These are phyloP conservation scores for Catostylus mosaicus DNA, from an alignment of 30 jellyfish, hydroid and myxozoan species.

Conservation along the genomic window DNA sequence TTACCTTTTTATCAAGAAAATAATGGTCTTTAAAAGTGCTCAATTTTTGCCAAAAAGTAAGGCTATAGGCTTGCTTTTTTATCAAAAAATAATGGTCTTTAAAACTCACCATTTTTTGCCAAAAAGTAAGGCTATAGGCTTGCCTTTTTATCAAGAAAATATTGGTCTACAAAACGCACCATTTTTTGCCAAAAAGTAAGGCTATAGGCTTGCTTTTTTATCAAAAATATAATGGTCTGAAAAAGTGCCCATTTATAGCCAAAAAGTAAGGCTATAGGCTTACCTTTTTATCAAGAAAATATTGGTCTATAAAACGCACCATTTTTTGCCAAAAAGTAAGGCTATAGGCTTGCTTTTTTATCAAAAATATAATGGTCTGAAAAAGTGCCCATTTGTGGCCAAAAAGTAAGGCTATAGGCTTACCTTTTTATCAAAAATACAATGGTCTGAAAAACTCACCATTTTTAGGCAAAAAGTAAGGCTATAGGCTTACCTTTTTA, in stretches of 20 bases:
- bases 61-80: background rate
- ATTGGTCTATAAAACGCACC: too few relatives aligned
- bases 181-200: background rate
- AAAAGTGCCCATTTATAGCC: background rate
- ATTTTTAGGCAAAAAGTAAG: too few relatives aligned
- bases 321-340: too few relatives aligned
- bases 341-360: too few relatives aligned
- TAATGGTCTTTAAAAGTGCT: background rate
- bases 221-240: background rate
- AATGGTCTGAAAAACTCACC: background rate
- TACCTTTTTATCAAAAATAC: background rate
- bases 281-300: too few relatives aligned
- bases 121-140: background rate
- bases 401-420: too few relatives aligned
- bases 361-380: too few relatives aligned
- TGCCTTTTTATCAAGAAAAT: too few relatives aligned
- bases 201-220: background rate
- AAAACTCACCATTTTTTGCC: background rate
- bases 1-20: too few relatives aligned
- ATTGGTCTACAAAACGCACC: too few relatives aligned
- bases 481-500: too few relatives aligned
- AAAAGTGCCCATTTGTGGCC: too few relatives aligned
- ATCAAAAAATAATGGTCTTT: background rate
- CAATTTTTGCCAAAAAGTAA: constrained; percentile 5
- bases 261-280: background rate